Evolutionary conservation across 2,888 invertebrate genomes (phyloP), one percentile per base, ranked within the genome.

Genomic region (Anthrax anthrax): DNA sequence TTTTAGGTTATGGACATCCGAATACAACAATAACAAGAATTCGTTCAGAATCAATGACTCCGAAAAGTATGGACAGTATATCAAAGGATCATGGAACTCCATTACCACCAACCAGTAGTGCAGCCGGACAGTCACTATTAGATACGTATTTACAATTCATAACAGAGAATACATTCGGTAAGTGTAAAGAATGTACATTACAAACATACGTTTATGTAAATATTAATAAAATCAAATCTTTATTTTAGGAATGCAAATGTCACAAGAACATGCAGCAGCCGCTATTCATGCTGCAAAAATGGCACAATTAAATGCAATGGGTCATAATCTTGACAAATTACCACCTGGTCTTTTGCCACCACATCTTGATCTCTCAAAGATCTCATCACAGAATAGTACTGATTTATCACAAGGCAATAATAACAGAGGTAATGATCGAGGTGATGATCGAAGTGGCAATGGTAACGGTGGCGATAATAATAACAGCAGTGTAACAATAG

Each of bases 111-210:
- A 80, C 79, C 13, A 60, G 57, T 54, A 60, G 79, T 6, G n/a
- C n/a, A n/a, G 74, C 81, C 50, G 78, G 84, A 39, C 84, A 84
- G 5, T 84, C 87, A 3, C 75, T 90, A 47, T 70, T 90, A 50
- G 89, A 90, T 65, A 89, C 89, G 14, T 90, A 90, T 63, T 74
- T 90, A 50, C 89, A 90, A 64, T 81, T 87, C 59, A 87, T 90
- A 58, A 84, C 86, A 3, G 88, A 89, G 63, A 88, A 84, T 60
- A 80, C 84, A 43, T 78, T 80, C 50, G 77, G 82, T 70, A 62
- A 73, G 70, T 59, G 37, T 16, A 37, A 36, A n/a, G n/a, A 34
- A 34, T 14, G 2, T 34, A 34, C 34, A 13, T 2, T 8, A 23
- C 23, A 23, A 23, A 23, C 23, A 23, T 6, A 23, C 8, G 23